Evolutionary conservation across 2,888 invertebrate genomes (phyloP).

Genomic region (Papilio elwesi): DNA sequence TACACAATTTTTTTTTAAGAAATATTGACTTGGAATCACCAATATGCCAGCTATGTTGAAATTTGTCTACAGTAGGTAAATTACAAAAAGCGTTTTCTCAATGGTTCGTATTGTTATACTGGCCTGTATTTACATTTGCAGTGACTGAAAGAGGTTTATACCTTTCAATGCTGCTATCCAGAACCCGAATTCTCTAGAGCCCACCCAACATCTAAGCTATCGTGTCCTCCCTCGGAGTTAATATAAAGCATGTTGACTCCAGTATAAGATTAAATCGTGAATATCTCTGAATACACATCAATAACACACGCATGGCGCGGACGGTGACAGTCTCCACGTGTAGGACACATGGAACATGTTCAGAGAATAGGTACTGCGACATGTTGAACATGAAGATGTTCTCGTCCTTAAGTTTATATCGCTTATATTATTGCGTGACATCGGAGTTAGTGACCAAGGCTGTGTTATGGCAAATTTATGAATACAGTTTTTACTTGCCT

Average conservation of each 20-base stretch:
- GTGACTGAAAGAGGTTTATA: no score
- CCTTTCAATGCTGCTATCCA: no score
- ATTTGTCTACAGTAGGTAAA: no score
- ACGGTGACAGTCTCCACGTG: constrained; percentile 25
- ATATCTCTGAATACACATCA: constrained; percentile 11
- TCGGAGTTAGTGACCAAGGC: constrained; percentile 8
- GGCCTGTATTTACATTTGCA: no score
- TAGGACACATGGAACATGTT: constrained; percentile 26
- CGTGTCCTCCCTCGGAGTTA: neutral
- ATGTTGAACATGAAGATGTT: constrained; percentile 34
- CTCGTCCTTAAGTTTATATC: constrained; percentile 18
- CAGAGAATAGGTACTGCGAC: constrained; percentile 23
- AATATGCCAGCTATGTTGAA: no score
- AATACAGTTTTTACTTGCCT: constrained; percentile 36
- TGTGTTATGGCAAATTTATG: constrained; percentile 28
- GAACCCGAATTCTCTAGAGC: neutral
- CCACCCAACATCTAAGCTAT: neutral
- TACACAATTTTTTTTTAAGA: no score
- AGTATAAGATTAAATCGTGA: neutral
- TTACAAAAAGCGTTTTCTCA: no score
- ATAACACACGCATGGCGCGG: neutral
- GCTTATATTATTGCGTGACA: constrained; percentile 25
- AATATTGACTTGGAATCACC: no score
- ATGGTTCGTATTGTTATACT: no score
- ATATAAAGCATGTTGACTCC: neutral